phyloP scores from a whole-genome alignment of 1,140 invertebrate genomes.

The Planococcus citri region DNA sequence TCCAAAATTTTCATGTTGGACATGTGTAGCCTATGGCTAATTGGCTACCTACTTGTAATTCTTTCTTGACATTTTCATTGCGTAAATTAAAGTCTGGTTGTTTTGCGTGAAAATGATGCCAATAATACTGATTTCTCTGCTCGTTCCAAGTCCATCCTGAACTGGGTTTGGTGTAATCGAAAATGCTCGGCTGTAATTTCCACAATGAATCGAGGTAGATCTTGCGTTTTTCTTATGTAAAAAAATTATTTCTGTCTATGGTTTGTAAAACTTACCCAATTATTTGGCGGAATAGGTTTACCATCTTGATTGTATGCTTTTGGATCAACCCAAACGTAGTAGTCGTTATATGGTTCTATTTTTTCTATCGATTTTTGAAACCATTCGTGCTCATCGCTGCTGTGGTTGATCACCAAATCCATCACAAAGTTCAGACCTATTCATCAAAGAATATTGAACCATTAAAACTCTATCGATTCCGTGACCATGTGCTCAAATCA shows the following conservation, averaged over 20 bases:
- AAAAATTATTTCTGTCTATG: too few species aligned
- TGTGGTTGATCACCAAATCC: slow-evolving; percentile 79
- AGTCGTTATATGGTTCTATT: slow-evolving; percentile 51
- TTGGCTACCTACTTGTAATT: slow-evolving; percentile 41
- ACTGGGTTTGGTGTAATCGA: slow-evolving; percentile 46
- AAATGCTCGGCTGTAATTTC: slow-evolving; percentile 32
- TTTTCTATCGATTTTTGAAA: slow-evolving; percentile 50
- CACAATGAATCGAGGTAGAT: too few species aligned
- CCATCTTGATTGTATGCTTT: slow-evolving; percentile 29
- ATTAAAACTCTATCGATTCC: too few species aligned
- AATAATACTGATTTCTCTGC: slow-evolving; percentile 52
- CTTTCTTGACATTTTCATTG: slow-evolving; percentile 43
- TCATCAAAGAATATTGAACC: slow-evolving; percentile 25
- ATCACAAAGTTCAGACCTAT: slow-evolving; percentile 63
- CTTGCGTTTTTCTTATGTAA: too few species aligned
- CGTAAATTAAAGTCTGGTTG: slow-evolving; percentile 65
- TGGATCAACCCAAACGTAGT: slow-evolving; percentile 62
- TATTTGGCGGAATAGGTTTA: slow-evolving; percentile 48
- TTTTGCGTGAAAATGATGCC: slow-evolving; percentile 53
- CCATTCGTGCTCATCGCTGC: slow-evolving; percentile 65
- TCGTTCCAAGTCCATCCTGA: slow-evolving; percentile 59
- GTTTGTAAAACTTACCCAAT: slow-evolving; percentile 51
- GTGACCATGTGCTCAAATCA: too few species aligned
- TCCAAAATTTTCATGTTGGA: too few species aligned
- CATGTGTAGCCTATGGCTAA: too few species aligned